Percentiles rank a stretch among this genome's conserved stretches.
phyloP scores from a whole-genome alignment of 2,113 vertebrate species.

The Alouatta palliata region DNA sequence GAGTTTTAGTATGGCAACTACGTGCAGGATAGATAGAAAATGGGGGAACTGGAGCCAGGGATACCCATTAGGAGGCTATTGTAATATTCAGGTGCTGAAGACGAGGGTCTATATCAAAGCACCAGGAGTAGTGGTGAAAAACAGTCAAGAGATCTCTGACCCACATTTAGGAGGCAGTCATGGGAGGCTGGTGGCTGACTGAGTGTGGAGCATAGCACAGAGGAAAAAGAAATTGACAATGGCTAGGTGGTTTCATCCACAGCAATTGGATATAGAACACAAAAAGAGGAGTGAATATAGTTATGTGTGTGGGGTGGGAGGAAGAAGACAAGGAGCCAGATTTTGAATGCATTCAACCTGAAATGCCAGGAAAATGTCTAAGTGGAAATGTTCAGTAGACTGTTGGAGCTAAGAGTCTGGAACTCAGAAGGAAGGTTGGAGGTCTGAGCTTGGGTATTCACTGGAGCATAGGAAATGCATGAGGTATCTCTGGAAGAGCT shows the following conservation, averaged over 20 bases:
- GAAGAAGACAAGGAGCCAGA: neutral
- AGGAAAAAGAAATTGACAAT: neutral
- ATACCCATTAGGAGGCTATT: neutral
- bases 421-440: neutral
- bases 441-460: neutral
- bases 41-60: neutral
- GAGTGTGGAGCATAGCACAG: no score
- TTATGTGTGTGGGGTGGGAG: neutral
- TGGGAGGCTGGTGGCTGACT: neutral
- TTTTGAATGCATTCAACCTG: neutral
- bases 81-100: neutral
- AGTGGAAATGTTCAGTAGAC: neutral
- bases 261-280: accelerated
- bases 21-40: neutral
- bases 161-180: neutral
- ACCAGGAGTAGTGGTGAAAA: neutral
- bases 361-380: neutral
- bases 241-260: neutral
- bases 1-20: neutral
- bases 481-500: neutral
- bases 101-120: neutral
- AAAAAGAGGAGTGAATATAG: neutral
- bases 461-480: neutral
- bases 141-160: neutral
- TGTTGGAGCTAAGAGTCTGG: neutral